Base-by-base conservation (phyloP, 2,888 invertebrate genomes). In the Anoplius nigerrimus region DNA sequence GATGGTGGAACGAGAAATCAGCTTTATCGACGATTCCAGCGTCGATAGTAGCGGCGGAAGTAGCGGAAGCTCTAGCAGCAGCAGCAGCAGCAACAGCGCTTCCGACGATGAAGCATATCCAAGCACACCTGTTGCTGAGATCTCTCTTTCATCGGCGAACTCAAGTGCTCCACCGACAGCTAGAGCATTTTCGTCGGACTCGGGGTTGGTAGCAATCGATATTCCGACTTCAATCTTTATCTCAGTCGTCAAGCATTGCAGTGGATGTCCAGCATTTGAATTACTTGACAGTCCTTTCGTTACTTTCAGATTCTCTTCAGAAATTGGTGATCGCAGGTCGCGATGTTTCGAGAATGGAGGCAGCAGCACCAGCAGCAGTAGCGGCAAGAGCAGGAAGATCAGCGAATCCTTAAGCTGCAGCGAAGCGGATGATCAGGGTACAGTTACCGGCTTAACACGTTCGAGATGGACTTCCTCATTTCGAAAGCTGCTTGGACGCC, bases 391-490 rank as follows among this genome's bases (percentile, higher is more conserved):
- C 69, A 72, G 78, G 20, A 78, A 75, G 43, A 76, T 78, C 60
- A 81, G 79, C 61, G 82, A 82, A 45, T 79, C 82, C 1, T 66
- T 81, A 1, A 78, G 79, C 21, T 71, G 76, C 60, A 76, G 74
- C 67, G 82, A 81, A 43, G 69, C 74, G 11, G 79, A 82, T 55
- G 78, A 78, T 34, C 24, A 58, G 56, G 52, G 34, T 89, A 55
- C 43, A n/a, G 59, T 60, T 79, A 89, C 88, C 74, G 88, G 89
- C 78, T 84, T 91, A 66, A 90, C 88, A 11, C 89, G 92, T 16
- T 91, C 92, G 55, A 90, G 90, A 77, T 92, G 92, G 92, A 92
- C 92, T 18, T 91, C 92, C 0, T 92, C 92, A 3, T 92, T 92
- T 84, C 89, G 92, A 55, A 92, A 91, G 79, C 87, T 92, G 11